Conservation (phyloP, 1,140 invertebrate genomes). For the Glossosoma conforme region DNA sequence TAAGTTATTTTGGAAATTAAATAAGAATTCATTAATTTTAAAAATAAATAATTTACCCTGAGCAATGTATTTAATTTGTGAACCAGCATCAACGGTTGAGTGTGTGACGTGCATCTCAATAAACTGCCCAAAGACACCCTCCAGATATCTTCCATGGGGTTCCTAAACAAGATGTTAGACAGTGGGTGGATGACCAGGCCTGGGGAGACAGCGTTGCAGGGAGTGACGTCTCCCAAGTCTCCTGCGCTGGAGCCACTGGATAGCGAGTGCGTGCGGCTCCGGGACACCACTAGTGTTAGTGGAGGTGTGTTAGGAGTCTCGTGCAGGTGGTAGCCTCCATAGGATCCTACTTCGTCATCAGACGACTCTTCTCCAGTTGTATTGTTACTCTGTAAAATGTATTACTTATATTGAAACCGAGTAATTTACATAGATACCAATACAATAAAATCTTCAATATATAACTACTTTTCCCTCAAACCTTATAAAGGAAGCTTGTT, state of each 20-base stretch:
- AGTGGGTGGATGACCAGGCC: conserved; percentile 20
- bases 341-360: conserved; percentile 83
- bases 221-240: conserved; percentile 83
- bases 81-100: conserved; percentile 38
- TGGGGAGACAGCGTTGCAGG: conserved; percentile 62
- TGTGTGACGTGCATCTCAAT: conserved; percentile 36
- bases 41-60: conserved; percentile 36
- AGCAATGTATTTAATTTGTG: conserved; percentile 42
- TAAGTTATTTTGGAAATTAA: background rate
- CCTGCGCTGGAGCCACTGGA: conserved; percentile 75
- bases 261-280: conserved; percentile 40
- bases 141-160: conserved; percentile 39
- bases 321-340: conserved; percentile 48
- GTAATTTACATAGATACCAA: too few species aligned
- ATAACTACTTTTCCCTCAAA: too few species aligned
- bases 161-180: conserved; percentile 13
- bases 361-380: conserved; percentile 79
- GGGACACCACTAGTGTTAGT: conserved; percentile 32
- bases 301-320: conserved; percentile 28
- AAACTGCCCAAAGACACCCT: conserved; percentile 39
- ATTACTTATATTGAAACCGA: too few species aligned
- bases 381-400: too few species aligned
- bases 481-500: too few species aligned
- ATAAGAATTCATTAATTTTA: too few species aligned
- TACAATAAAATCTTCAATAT: background rate